Evolutionary conservation across 2,888 invertebrate species (phyloP), one percentile per base, ranked within the genome.

Genomic region (Lycaena phlaeas): DNA sequence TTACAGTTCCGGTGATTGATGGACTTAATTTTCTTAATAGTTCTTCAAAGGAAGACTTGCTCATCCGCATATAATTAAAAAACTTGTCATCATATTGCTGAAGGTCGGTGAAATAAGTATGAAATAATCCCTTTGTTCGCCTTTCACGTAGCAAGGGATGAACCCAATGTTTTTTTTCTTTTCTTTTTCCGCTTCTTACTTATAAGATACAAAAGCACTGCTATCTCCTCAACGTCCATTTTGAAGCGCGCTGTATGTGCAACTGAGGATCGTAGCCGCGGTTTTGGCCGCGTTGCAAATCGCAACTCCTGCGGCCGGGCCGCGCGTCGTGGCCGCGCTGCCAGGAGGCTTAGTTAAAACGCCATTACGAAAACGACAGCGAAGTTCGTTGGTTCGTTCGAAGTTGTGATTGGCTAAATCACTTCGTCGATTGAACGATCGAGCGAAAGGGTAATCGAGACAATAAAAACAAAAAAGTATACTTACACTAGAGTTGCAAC

Each of bases 41-140:
- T 44, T 46, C 41, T 30, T 42, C 38, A 45, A 45, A 45, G 38
- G 42, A 40, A 40, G 42, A 40, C 45, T 43, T 43, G 42, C 44
- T 44, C 42, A 46, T 46, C 41, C 40, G 17, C 22, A 43, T 38
- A 41, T 28, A 41, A 44, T 36, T 41, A 38, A 41, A 44, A 36
- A 44, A 44, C 44, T 44, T 44, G 38, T 38, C 41, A 44, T 44
- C 41, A 41, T 44, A 38, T 44, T 44, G 40, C 37, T 41, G 29
- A 44, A 41, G 41, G 41, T 44, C 44, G 25, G 38, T 41, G 38
- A 44, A 27, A 27, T 27, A 27, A 27, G 27, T 27, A 27, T 25
- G 4, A 25, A 25, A 25, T 25, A 25, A 25, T 25, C 25, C 25
- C 4, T 25, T 25, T 25, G 25, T 25, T 25, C 25, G 25, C 25